A percentile compares a stretch with the other conserved stretches of the same genome.
phyloP scores from a whole-genome alignment of 2,888 invertebrate species.

The Steinernema carpocapsae region DNA sequence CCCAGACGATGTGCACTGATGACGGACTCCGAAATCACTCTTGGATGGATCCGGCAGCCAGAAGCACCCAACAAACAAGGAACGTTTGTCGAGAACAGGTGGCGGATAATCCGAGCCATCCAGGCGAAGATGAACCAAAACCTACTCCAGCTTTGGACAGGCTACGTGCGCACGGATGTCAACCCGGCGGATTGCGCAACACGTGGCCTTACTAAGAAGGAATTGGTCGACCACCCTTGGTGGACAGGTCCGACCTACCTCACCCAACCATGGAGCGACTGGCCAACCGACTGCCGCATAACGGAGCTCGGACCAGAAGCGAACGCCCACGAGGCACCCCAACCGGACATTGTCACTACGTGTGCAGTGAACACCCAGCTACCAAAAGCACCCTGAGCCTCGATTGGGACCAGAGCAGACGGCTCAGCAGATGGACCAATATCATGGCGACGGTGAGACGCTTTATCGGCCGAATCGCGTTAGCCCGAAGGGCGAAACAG shows the following conservation, averaged over 20 bases:
- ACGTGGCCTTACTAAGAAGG: neutral
- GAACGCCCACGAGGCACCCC: too few species aligned
- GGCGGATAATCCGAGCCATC: neutral
- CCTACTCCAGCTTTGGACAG: neutral
- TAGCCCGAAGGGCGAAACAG: neutral
- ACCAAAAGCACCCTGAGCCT: neutral
- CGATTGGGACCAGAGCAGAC: neutral
- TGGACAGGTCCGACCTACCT: conserved; percentile 10
- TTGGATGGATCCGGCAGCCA: neutral
- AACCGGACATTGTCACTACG: neutral
- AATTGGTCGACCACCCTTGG: neutral
- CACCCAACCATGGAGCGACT: too few species aligned
- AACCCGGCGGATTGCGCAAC: conserved; percentile 9
- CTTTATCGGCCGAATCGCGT: neutral
- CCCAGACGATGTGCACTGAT: too few species aligned
- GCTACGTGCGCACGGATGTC: neutral
- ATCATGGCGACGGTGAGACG: neutral
- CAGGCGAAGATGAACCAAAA: neutral
- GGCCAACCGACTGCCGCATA: too few species aligned
- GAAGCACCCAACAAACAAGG: neutral
- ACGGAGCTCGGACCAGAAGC: too few species aligned
- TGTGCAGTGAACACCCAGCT: neutral
- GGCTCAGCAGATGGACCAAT: neutral
- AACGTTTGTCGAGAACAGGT: neutral
- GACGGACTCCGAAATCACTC: neutral